Percentiles rank a stretch among this genome's conserved stretches.
phyloP scores from a whole-genome alignment of 2,888 invertebrate genomes.

The Lepidochitona cinerea region DNA sequence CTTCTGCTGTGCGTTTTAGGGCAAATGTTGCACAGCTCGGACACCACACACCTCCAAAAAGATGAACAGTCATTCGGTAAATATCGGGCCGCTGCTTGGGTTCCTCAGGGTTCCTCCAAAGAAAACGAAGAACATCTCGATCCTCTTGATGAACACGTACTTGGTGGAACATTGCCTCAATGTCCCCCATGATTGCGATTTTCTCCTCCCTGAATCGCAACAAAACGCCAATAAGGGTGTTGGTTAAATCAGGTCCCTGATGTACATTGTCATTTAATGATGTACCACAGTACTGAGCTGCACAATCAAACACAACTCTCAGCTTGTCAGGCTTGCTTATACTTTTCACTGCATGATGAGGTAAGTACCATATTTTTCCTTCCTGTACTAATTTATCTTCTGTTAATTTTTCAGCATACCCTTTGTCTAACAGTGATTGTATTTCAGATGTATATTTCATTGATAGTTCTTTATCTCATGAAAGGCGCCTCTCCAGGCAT shows the following conservation, averaged over 20 bases:
- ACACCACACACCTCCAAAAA: slow-evolving; percentile 9
- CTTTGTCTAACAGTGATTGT: neutral
- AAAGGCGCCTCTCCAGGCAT: neutral
- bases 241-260: neutral
- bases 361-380: neutral
- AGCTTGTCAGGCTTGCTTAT: neutral
- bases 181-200: slow-evolving; percentile 3
- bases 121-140: neutral
- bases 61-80: slow-evolving; percentile 12
- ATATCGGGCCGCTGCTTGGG: neutral
- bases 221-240: neutral
- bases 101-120: neutral
- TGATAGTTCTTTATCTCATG: neutral
- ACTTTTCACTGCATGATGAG: neutral
- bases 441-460: neutral
- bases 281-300: neutral
- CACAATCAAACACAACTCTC: slow-evolving; percentile 12
- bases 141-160: neutral
- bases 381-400: neutral
- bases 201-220: neutral
- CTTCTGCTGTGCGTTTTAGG: neutral
- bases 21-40: neutral
- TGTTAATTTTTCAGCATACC: neutral
- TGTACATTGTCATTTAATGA: neutral
- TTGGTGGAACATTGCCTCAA: slow-evolving; percentile 12